Evolutionary conservation across 35 echinoderm and acorn worm genomes (phyloP), one percentile per base, ranked within the genome.

Genomic region (Acanthaster planci): DNA sequence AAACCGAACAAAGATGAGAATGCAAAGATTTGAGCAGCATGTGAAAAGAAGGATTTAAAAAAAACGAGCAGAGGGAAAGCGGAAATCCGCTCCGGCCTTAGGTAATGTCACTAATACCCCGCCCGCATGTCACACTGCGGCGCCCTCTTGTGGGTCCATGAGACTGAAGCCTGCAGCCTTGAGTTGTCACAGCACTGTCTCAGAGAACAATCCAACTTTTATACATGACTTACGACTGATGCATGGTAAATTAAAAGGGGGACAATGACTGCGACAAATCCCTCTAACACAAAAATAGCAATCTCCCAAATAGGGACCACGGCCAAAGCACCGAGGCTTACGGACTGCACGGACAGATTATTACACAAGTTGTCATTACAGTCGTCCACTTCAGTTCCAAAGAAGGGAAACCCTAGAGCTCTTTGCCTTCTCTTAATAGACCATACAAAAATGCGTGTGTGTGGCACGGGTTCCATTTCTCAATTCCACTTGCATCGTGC

Each of bases 31-130:
- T 47, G 42, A 12, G 42, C 4, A 47, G 42, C 42, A 47, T 47
- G 4, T 47, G 42, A 47, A 47, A 6, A 47, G 42, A 12, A 47
- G 42, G 42, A 47, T 47, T n/a, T n/a, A n/a, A 47, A 72, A 72
- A 34, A 34, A 72, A 31, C 10, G 29, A 72, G 34, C 22, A 14
- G 23, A 29, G 34, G 9, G 64, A 72, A 72, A 72, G 22, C 64
- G 64, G 64, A 72, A 72, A 72, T 72, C 64, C 64, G 18, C 64
- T 26, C 26, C 22, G 23, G 64, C 34, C 64, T 34, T 72, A 26
- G 34, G 18, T 14, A 34, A 29, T 72, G 14, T 26, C 1, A 35
- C 21, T 72, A 59, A 72, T 72, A 47, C 42, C 42, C 64, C 19
- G 30, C 10, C 34, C 64, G 34, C 23, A 31, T 26, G 7, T 7